phyloP scores from a whole-genome alignment of 2,113 vertebrate species.

The Smithornis capensis region DNA sequence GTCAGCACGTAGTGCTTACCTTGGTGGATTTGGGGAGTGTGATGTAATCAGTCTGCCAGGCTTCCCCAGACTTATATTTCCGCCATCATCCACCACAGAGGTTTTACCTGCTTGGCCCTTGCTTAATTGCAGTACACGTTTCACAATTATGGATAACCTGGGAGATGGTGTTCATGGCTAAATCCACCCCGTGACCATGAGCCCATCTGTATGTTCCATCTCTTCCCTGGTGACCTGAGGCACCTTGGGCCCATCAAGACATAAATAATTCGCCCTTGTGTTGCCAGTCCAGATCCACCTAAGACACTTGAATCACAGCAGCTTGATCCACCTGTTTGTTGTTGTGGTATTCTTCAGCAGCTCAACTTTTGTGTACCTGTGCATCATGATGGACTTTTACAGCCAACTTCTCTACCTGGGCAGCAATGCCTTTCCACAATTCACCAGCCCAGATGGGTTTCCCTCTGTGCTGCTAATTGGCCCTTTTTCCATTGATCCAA shows the following conservation, averaged over 20 bases:
- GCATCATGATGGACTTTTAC: background rate
- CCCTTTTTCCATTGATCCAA: background rate
- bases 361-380: rapidly evolving
- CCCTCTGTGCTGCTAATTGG: background rate
- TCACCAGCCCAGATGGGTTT: background rate
- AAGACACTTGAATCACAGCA: background rate
- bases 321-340: background rate
- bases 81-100: background rate
- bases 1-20: rapidly evolving
- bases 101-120: background rate
- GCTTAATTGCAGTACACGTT: background rate
- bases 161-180: background rate
- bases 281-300: background rate
- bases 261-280: background rate
- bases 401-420: background rate
- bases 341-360: background rate
- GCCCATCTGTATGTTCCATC: background rate
- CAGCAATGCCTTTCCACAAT: background rate
- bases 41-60: background rate
- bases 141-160: background rate
- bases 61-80: background rate
- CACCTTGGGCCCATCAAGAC: background rate
- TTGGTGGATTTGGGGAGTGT: background rate
- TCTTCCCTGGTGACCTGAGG: background rate
- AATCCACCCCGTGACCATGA: rapidly evolving